Evolutionary conservation across 1,140 invertebrate genomes (phyloP).

Genomic region (Megalopta genalis): DNA sequence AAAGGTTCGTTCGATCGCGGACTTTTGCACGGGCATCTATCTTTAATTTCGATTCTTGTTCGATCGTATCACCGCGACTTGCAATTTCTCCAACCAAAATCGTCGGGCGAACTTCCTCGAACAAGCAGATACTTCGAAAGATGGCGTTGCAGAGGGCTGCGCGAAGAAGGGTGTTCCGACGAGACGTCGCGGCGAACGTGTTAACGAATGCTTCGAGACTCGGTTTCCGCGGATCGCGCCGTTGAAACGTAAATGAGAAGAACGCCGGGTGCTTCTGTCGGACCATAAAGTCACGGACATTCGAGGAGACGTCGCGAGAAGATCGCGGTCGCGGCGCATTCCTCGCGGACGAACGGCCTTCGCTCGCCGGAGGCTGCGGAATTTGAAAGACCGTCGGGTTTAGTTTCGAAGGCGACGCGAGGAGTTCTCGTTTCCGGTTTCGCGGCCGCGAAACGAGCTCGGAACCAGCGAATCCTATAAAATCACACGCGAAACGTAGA

Average conservation of each 20-base stretch:
- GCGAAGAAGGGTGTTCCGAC: too few species aligned
- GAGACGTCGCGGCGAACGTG: too few species aligned
- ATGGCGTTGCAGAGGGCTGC: too few species aligned
- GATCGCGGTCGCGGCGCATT: slow-evolving; percentile 34
- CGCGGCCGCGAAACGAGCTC: slow-evolving; percentile 11
- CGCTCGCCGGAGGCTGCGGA: slow-evolving; percentile 31
- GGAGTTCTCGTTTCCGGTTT: slow-evolving; percentile 27
- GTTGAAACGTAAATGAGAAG: neutral
- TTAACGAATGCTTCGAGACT: too few species aligned
- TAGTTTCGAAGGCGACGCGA: slow-evolving; percentile 16
- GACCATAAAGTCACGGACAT: neutral
- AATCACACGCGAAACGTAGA: neutral
- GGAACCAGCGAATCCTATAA: slow-evolving; percentile 14
- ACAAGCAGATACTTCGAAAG: too few species aligned
- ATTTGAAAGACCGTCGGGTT: slow-evolving; percentile 63
- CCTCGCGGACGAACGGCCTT: slow-evolving; percentile 12
- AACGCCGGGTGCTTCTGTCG: neutral
- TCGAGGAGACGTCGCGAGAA: slow-evolving; percentile 14
- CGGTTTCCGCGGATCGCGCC: too few species aligned
- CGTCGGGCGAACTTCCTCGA: too few species aligned
- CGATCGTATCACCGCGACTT: too few species aligned
- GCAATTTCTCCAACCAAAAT: too few species aligned
- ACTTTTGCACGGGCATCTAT: too few species aligned
- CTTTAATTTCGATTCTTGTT: too few species aligned
- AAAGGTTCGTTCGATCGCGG: too few species aligned